Base-by-base conservation (phyloP, 2,797 vertebrate genomes). In the Gadopsis marmoratus region DNA sequence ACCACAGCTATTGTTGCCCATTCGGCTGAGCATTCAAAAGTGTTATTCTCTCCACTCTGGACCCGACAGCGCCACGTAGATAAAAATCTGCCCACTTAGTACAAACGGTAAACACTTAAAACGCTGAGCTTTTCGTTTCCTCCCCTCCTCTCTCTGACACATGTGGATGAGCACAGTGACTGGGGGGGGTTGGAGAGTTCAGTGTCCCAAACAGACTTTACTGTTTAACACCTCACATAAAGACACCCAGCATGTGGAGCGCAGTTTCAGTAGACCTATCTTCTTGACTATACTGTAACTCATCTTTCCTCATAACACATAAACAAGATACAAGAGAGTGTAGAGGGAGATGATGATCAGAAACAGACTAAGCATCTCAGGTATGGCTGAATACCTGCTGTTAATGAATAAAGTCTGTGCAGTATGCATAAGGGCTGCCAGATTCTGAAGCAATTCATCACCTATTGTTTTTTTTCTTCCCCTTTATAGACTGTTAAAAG, bases 21-120 rank as follows among this genome's bases (percentile, higher is more conserved):
- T 95, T 92, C 87, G 93, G 94, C 95, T 95, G 95, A 96, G 93
- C 94, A 94, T 92, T 95, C 94, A 95, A 93, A 93, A 93, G 93
- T 74, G 91, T 94, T 94, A 95, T 96, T 95, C 93, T 91, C 88
- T 93, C 88, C 92, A 76, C 93, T 94, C 92, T 93, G 91, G 86
- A 88, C 81, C 92, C 88, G 89, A 86, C 92, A 88, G 84, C 74
- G 85, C 85, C 84, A 81, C 92, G 79, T 78, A 92, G 95, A 96
- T 96, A 96, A 96, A 96, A 97, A 96, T 96, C 96, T 97, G 95
- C 93, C 87, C 92, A 94, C 93, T 94, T 94, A 90, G 94, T 95
- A 91, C 93, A 95, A 94, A 94, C 81, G 86, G 87, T 92, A 92
- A 94, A 94, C 93, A 93, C 90, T 93, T 93, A 92, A 95, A 96